Evolutionary conservation across 1,140 invertebrate species (phyloP), one percentile per base, ranked within the genome.

Genomic region (Mercenaria mercenaria): DNA sequence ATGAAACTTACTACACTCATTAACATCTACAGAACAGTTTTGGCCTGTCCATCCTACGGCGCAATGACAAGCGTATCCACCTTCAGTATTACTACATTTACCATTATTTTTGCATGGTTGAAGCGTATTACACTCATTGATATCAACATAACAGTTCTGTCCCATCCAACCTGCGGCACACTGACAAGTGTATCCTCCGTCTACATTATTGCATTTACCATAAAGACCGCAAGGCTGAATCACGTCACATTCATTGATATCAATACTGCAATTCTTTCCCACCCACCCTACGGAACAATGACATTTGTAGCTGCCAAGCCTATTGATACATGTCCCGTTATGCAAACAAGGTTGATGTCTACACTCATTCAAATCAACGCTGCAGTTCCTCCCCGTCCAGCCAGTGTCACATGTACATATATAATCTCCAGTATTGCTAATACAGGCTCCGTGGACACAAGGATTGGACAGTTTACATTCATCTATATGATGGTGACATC

Each of bases 391-490:
- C 2, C 81, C 90, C 0, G 82, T 64, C 86, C 87, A 91, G 0
- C 87, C 87, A n/a, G 37, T 47, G 0, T 37, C n/a, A 88, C 89
- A 92, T 1, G 15, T 41, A 74, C 91, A 92, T 10, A 29, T 52
- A 43, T 88, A 91, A 67, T 74, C 41, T n/a, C 91, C 89, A 8
- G 29, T 8, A 18, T 37, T 83, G 37, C 91, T 92, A n/a, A n/a
- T 47, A 88, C 91, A 92, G 6, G 23, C 82, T 37, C 59, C 32
- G 32, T 92, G 88, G 8, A 59, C n/a, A 81, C 91, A 92, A 34
- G 91, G 91, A 26, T 18, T 23, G 3, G 15, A n/a, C 15, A 29
- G 0, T 41, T 69, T 37, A 67, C 81, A 83, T 67, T 67, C 59
- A 80, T 80, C 56, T 29, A 32, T 59, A 34, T 29, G 32, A 80